Evolutionary conservation across 37 sponge, comb jelly and placozoan species (phyloP), one percentile per base, ranked within the genome.

Genomic region (Dysidea cf. avara): DNA sequence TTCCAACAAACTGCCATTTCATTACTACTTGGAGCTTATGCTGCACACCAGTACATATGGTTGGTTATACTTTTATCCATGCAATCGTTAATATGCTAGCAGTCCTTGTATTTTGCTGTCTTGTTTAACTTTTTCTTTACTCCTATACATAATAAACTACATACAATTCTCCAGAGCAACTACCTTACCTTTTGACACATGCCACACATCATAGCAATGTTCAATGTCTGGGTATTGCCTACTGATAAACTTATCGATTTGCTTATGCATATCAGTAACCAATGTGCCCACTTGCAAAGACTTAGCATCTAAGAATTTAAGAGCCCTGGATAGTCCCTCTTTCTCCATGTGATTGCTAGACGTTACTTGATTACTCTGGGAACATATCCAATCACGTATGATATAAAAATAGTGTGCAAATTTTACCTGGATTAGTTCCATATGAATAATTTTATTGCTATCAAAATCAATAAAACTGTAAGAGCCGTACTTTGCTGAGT

Each of bases 41-140:
- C 28, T 56, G 83, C 73, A 64, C 73, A 53, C 84, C 84, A 83
- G 29, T 74, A 81, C 28, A 81, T 43, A 39, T 81, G 82, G 66
- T 81, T 81, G 9, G 74, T 34, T 35, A 81, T 52, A 46, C 84
- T 83, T 36, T 67, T 75, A n/a, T n/a, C n/a, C 51, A 28, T 66
- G 77, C 84, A 83, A 5, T 76, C 70, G 17, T 63, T 70, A 30
- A 67, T 70, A 18, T 68, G 35, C 6, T 40, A 65, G 62, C 82
- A 81, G n/a, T 74, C 67, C 47, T 75, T 83, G 17, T 83, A 69
- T 39, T 83, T 83, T 0, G 77, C 49, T 33, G 76, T 21, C 16
- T 29, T 24, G 1, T 40, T 61, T 11, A 83, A 2, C 20, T 83
- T 83, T 25, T 67, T 83, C 21, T 31, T 65, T n/a, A 79, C 18